These are phyloP conservation scores for Hipparchia semele DNA, from an alignment of 2,888 invertebrate genomes.

Conservation along the genomic window DNA sequence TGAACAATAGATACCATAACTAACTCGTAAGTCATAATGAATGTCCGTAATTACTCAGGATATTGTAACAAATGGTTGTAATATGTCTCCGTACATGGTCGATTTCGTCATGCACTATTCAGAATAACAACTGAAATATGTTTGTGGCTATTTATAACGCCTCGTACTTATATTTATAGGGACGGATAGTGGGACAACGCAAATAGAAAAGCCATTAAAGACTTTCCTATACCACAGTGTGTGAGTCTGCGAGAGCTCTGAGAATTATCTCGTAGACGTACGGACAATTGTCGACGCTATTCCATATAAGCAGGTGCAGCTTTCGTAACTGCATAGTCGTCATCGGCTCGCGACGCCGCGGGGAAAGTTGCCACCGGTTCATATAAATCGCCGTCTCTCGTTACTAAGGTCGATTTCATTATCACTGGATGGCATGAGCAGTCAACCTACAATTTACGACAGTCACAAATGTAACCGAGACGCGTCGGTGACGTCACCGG, in stretches of 20 bases:
- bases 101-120: constrained; percentile 3
- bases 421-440: constrained; percentile 37
- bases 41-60: constrained; percentile 18
- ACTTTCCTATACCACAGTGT: constrained; percentile 30
- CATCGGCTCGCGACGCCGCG: constrained; percentile 56
- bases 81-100: neutral
- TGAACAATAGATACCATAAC: constrained; percentile 19
- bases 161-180: constrained; percentile 7
- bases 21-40: constrained; percentile 4
- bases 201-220: constrained; percentile 42
- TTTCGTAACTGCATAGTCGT: constrained; percentile 76
- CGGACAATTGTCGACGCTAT: constrained; percentile 56
- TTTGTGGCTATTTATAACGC: constrained; percentile 17
- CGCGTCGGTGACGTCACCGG: neutral
- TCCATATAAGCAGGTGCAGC: constrained; percentile 71
- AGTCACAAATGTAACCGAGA: constrained; percentile 12
- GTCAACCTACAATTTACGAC: constrained; percentile 23
- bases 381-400: constrained; percentile 58
- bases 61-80: constrained; percentile 13
- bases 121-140: neutral
- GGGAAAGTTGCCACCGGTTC: constrained; percentile 74
- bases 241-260: constrained; percentile 23
- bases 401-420: constrained; percentile 53
- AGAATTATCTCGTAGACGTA: constrained; percentile 43
- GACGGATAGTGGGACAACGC: constrained; percentile 3